Percentiles rank a stretch among this genome's conserved stretches.
These are phyloP conservation scores for Heterotis niloticus DNA, from an alignment of 2,113 vertebrate species.

Conservation along the genomic window DNA sequence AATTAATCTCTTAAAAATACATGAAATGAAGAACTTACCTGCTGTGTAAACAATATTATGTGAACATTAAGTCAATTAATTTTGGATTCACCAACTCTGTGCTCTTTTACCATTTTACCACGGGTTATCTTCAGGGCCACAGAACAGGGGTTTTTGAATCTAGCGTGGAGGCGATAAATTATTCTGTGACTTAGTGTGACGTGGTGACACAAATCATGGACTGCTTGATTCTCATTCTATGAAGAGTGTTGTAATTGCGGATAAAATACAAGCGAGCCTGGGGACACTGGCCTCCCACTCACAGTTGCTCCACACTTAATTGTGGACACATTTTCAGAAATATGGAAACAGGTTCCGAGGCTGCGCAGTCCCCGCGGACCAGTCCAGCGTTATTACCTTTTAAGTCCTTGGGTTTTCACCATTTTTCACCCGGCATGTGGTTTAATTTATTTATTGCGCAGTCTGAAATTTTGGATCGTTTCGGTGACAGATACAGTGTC, in stretches of 20 bases:
- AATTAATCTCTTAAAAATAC: constrained; percentile 22
- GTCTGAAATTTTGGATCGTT: constrained; percentile 31
- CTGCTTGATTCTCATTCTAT: constrained; percentile 28
- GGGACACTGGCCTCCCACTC: constrained; percentile 24
- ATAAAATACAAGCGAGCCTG: constrained; percentile 37
- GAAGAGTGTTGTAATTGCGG: constrained; percentile 36
- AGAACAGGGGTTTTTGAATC: constrained; percentile 26
- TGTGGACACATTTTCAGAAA: constrained; percentile 24
- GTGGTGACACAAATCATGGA: constrained; percentile 33
- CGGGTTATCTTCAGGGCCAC: constrained; percentile 30
- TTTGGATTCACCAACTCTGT: constrained; percentile 16
- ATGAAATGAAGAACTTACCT: constrained; percentile 6
- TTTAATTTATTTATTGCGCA: constrained; percentile 34
- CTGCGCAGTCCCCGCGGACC: constrained; percentile 29
- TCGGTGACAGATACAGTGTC: constrained; percentile 32
- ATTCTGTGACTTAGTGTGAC: constrained; percentile 17
- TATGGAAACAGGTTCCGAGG: constrained; percentile 34
- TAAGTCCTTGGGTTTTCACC: constrained; percentile 41
- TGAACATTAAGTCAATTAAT: constrained; percentile 5
- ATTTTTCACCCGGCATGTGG: constrained; percentile 40
- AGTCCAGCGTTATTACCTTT: constrained; percentile 37
- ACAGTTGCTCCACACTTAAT: constrained; percentile 24
- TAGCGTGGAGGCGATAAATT: constrained; percentile 23
- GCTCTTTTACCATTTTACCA: constrained; percentile 19
- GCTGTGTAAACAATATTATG: constrained; percentile 11